phyloP scores from a whole-genome alignment of 2,797 vertebrate species.

The Erethizon dorsatum region DNA sequence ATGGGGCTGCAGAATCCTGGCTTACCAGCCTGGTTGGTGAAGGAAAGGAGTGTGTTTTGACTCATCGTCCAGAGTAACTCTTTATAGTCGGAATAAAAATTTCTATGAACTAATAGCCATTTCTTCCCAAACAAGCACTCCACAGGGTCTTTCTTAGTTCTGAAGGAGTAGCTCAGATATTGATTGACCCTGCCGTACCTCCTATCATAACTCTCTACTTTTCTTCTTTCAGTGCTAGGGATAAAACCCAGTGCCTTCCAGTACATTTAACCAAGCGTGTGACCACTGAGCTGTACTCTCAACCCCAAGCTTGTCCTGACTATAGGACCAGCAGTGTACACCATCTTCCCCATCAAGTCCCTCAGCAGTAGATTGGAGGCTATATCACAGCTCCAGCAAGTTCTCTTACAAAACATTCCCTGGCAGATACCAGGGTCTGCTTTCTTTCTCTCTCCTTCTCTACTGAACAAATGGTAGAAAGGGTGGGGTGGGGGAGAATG shows the following conservation, averaged over 20 bases:
- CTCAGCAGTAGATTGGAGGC: background rate
- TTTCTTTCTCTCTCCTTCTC: background rate
- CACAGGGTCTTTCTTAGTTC: background rate
- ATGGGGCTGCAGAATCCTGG: background rate
- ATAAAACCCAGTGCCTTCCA: background rate
- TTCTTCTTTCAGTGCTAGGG: background rate
- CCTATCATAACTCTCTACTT: background rate
- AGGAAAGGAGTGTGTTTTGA: fast-evolving
- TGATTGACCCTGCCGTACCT: background rate
- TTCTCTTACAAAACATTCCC: background rate
- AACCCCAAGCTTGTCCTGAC: too few relatives aligned
- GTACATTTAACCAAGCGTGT: too few relatives aligned
- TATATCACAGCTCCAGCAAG: background rate
- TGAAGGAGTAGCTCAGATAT: background rate
- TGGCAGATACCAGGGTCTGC: background rate
- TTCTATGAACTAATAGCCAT: fast-evolving
- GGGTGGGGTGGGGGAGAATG: background rate
- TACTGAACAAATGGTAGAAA: background rate
- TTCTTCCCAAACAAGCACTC: background rate
- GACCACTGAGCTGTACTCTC: background rate
- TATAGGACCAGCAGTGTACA: background rate
- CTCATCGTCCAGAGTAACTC: background rate
- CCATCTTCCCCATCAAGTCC: background rate
- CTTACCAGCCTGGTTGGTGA: fast-evolving
- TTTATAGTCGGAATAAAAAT: background rate